phyloP scores from a whole-genome alignment of 1,140 invertebrate genomes.

The Drosophila eugracilis region DNA sequence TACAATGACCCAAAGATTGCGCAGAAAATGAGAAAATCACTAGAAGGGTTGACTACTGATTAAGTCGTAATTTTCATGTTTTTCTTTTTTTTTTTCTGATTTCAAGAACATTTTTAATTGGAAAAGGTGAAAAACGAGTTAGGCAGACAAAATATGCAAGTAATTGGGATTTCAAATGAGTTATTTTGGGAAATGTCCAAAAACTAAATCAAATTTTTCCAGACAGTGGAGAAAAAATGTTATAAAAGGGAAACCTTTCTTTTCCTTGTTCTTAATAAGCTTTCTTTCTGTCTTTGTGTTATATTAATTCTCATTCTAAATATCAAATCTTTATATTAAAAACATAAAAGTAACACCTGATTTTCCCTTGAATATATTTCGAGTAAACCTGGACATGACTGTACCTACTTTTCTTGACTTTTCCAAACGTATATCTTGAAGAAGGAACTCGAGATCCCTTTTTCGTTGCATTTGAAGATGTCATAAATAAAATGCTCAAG shows the following conservation, averaged over 20 bases:
- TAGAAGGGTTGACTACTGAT: background rate
- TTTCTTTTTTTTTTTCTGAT: background rate
- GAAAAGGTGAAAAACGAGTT: background rate
- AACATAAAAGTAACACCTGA: background rate
- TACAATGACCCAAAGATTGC: slow-evolving; percentile 3
- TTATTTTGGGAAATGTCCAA: too few relatives aligned
- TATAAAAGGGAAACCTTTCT: too few relatives aligned
- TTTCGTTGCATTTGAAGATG: slow-evolving; percentile 39
- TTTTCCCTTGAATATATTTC: background rate
- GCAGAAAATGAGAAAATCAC: background rate
- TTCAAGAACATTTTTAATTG: background rate
- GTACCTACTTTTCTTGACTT: slow-evolving; percentile 12
- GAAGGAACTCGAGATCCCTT: slow-evolving; percentile 46
- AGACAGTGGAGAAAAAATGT: too few relatives aligned
- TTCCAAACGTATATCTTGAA: slow-evolving; percentile 7
- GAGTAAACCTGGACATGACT: slow-evolving; percentile 2
- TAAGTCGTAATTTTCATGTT: background rate
- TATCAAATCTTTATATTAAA: background rate
- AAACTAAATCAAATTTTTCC: too few relatives aligned
- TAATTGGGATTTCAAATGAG: too few relatives aligned
- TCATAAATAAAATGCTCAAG: slow-evolving; percentile 65
- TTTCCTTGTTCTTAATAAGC: too few relatives aligned
- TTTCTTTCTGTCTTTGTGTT: background rate
- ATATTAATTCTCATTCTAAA: background rate
- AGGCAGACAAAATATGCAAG: too few relatives aligned